phyloP scores from a whole-genome alignment of 2,888 invertebrate species.

The Drosophila bunnanda region DNA sequence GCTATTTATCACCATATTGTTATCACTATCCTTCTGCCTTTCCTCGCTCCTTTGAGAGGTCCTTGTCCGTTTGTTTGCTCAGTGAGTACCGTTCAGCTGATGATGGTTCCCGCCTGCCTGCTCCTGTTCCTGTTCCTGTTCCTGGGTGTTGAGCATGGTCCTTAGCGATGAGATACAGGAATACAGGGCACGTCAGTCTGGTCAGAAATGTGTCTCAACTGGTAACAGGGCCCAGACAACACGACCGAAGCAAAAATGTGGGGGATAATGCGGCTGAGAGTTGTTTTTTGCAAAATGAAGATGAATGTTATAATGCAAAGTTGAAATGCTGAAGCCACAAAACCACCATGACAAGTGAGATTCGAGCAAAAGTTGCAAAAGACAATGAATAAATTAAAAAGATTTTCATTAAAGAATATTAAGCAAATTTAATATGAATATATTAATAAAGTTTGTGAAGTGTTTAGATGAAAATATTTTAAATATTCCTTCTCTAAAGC shows the following conservation, averaged over 20 bases:
- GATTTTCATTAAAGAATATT: neutral
- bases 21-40: neutral
- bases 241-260: conserved; percentile 11
- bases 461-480: neutral
- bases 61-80: conserved; percentile 50
- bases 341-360: conserved; percentile 8
- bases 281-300: conserved; percentile 59
- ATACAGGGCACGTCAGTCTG: conserved; percentile 40
- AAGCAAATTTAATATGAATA: neutral
- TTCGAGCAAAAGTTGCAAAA: neutral
- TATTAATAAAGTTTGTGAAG: neutral
- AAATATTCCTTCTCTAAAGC: no score
- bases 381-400: conserved; percentile 8
- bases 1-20: neutral
- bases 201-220: conserved; percentile 41
- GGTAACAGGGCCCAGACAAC: conserved; percentile 49
- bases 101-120: conserved; percentile 28
- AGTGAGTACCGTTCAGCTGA: conserved; percentile 31
- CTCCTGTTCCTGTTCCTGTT: conserved; percentile 32
- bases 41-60: conserved; percentile 24
- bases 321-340: conserved; percentile 39
- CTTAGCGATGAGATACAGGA: conserved; percentile 52
- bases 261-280: conserved; percentile 28
- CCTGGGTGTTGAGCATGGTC: conserved; percentile 57
- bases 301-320: conserved; percentile 70